Evolutionary conservation across 2,113 vertebrate genomes (phyloP).

Genomic region (Pyrgilauda ruficollis): DNA sequence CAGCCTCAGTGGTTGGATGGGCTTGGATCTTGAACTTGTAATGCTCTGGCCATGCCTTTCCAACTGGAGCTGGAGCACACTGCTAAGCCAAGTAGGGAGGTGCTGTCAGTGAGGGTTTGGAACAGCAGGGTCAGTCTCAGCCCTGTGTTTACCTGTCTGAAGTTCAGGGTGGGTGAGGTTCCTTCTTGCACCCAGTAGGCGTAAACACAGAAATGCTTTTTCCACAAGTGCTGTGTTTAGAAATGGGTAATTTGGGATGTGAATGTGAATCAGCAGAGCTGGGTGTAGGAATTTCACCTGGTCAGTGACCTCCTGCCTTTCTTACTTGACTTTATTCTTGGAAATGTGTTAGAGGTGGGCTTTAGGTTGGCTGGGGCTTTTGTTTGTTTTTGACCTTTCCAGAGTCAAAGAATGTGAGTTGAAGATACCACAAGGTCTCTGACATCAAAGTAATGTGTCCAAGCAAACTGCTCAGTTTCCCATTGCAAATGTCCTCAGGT

Average conservation of each 20-base stretch:
- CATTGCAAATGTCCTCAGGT: background rate
- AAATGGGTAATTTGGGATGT: background rate
- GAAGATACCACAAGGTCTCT: background rate
- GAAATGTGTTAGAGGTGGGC: background rate
- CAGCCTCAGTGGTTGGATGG: background rate
- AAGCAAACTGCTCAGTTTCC: background rate
- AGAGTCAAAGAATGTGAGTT: background rate
- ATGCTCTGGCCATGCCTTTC: background rate
- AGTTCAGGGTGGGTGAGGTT: background rate
- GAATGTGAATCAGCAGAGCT: slow-evolving; percentile 14
- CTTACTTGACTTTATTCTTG: background rate
- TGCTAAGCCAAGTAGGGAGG: background rate
- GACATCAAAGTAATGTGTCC: background rate
- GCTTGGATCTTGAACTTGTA: background rate
- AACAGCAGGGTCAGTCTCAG: background rate
- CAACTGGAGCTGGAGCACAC: background rate
- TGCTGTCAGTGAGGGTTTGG: background rate
- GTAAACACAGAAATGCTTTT: slow-evolving; percentile 24
- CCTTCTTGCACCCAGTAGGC: background rate
- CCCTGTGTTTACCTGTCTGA: background rate
- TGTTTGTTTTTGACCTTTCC: background rate
- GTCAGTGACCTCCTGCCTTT: background rate
- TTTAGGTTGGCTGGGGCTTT: background rate
- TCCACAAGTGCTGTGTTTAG: background rate
- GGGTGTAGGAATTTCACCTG: background rate